A percentile compares a stretch with the other conserved stretches of the same genome.
phyloP scores from a whole-genome alignment of 1,140 invertebrate genomes.

The Drosophila melanica region DNA sequence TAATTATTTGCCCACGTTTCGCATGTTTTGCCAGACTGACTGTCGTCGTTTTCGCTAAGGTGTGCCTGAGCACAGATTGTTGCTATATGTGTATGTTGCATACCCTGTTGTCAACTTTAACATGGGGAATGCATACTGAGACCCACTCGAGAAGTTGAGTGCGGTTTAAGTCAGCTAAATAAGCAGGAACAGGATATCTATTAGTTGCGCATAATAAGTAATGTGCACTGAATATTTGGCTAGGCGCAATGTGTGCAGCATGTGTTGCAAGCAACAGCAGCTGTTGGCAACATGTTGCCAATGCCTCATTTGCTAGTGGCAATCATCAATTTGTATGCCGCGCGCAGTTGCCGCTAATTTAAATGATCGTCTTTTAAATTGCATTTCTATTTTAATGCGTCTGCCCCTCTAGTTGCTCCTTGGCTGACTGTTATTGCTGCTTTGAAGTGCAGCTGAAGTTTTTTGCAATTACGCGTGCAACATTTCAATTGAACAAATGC shows the following conservation, averaged over 20 bases:
- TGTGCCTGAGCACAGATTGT: slow-evolving; percentile 36
- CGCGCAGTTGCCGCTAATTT: slow-evolving; percentile 62
- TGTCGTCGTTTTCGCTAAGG: slow-evolving; percentile 66
- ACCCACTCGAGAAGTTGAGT: neutral
- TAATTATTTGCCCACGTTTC: slow-evolving; percentile 82
- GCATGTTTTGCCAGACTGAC: slow-evolving; percentile 79
- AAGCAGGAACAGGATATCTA: neutral
- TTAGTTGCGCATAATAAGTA: neutral
- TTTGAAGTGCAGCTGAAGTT: slow-evolving; percentile 57
- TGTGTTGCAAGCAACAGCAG: slow-evolving; percentile 52
- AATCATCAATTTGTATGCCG: slow-evolving; percentile 65
- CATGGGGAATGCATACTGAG: neutral
- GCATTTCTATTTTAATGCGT: slow-evolving; percentile 57
- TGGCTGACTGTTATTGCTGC: slow-evolving; percentile 48
- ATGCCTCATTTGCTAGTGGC: slow-evolving; percentile 53
- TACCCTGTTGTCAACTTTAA: slow-evolving; percentile 21
- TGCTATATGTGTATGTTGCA: neutral
- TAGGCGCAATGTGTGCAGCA: slow-evolving; percentile 59
- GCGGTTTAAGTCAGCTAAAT: too few relatives aligned
- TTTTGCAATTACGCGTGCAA: slow-evolving; percentile 76
- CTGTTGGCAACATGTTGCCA: slow-evolving; percentile 71
- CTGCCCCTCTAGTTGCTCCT: neutral
- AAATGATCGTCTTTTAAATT: slow-evolving; percentile 62
- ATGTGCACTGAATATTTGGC: neutral
- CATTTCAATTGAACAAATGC: slow-evolving; percentile 75